These are phyloP conservation scores for Gambusia affinis DNA, from an alignment of 2,113 vertebrate species.

Conservation along the genomic window DNA sequence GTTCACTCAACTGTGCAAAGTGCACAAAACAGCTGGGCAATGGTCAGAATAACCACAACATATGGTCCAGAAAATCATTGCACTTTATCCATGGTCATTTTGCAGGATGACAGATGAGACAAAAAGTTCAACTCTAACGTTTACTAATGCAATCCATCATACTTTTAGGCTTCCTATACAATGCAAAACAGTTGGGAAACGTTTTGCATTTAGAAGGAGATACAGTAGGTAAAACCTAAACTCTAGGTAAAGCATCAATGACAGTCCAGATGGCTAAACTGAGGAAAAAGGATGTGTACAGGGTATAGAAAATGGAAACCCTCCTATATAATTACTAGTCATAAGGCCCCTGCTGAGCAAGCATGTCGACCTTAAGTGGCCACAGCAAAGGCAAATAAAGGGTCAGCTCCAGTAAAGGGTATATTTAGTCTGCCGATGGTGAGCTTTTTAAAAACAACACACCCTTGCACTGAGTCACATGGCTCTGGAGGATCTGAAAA, in stretches of 20 bases:
- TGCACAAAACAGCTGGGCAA: constrained; percentile 25
- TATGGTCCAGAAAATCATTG: constrained; percentile 40
- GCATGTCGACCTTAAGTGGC: constrained; percentile 75
- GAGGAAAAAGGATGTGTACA: constrained; percentile 69
- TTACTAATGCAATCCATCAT: constrained; percentile 11
- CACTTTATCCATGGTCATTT: constrained; percentile 28
- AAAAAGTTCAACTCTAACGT: constrained; percentile 25
- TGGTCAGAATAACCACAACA: constrained; percentile 38
- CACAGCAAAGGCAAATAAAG: constrained; percentile 83
- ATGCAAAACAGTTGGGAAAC: background rate
- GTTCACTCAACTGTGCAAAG: constrained; percentile 35
- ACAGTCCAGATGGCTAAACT: constrained; percentile 49
- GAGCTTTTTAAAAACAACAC: constrained; percentile 77
- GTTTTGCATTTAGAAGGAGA: constrained; percentile 7
- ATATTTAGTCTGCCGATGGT: constrained; percentile 79
- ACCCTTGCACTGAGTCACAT: constrained; percentile 68
- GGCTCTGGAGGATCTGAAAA: constrained; percentile 58
- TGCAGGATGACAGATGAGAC: constrained; percentile 42
- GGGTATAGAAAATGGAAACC: constrained; percentile 73
- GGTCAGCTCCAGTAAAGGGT: constrained; percentile 81
- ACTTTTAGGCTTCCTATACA: constrained; percentile 11
- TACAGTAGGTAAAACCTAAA: constrained; percentile 7
- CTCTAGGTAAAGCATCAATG: constrained; percentile 42
- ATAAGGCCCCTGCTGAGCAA: constrained; percentile 68
- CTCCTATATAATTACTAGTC: constrained; percentile 78